Evolutionary conservation across 2,797 vertebrate species (phyloP).

Genomic region (Sebastes oblongus): DNA sequence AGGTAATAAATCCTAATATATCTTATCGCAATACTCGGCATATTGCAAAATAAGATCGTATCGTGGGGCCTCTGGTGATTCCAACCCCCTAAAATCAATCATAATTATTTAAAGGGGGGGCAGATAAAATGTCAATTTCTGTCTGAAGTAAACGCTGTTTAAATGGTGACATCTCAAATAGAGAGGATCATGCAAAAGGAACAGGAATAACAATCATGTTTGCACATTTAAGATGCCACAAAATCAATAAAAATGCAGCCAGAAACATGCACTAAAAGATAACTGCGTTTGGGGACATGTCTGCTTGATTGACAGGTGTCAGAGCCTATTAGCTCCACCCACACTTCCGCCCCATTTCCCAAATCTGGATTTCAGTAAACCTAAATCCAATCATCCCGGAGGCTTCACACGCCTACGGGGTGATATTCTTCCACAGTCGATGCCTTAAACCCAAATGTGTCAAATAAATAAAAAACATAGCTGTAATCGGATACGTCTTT

Average conservation of each 20-base stretch:
- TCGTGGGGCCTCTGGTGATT: too few relatives aligned
- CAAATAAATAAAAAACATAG: slow-evolving; percentile 3
- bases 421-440: not conserved
- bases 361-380: slow-evolving; percentile 60
- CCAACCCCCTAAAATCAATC: too few relatives aligned
- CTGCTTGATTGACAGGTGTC: slow-evolving; percentile 28
- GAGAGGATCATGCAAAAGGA: not conserved
- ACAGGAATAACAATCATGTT: not conserved
- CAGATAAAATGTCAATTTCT: not conserved
- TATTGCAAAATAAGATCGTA: too few relatives aligned
- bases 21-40: not conserved
- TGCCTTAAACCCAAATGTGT: not conserved
- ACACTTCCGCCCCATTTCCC: slow-evolving; percentile 10
- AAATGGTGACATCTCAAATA: not conserved
- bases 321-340: slow-evolving; percentile 18
- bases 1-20: not conserved
- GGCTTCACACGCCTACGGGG: not conserved
- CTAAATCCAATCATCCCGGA: slow-evolving; percentile 34
- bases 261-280: not conserved
- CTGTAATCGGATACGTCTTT: slow-evolving; percentile 1
- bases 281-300: not conserved
- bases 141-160: not conserved
- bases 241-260: not conserved
- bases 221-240: not conserved
- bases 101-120: not conserved